phyloP scores from a whole-genome alignment of 1,140 invertebrate species.

The Muscidifurax raptorellus region DNA sequence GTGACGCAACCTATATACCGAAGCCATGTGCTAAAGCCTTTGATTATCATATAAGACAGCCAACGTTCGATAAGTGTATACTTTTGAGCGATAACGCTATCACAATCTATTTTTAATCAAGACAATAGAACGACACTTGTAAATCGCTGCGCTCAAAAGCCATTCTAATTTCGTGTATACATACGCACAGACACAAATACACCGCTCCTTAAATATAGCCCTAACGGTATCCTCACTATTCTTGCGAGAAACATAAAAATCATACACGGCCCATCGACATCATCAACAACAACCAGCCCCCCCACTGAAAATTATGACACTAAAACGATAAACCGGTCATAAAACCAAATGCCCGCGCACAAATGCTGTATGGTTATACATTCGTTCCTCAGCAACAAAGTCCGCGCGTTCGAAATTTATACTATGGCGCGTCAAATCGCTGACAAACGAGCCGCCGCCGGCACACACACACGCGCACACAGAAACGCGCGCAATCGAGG shows the following conservation, averaged over 20 bases:
- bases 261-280: background rate
- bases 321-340: background rate
- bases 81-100: background rate
- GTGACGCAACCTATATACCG: too few relatives aligned
- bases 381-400: background rate
- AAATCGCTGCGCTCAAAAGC: background rate
- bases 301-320: background rate
- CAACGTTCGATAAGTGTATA: background rate
- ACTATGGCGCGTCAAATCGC: background rate
- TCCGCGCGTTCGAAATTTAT: background rate
- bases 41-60: background rate
- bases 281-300: background rate
- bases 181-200: too few relatives aligned
- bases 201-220: too few relatives aligned
- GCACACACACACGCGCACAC: too few relatives aligned
- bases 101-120: too few relatives aligned
- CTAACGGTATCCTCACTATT: too few relatives aligned
- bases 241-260: background rate
- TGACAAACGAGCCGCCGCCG: constrained; percentile 1
- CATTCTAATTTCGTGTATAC: too few relatives aligned
- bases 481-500: background rate
- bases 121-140: background rate
- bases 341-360: background rate
- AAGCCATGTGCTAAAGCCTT: background rate
- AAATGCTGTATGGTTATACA: background rate